Evolutionary conservation across 64 coral and sea anemone species (phyloP).

Genomic region (Anthopleura sola): DNA sequence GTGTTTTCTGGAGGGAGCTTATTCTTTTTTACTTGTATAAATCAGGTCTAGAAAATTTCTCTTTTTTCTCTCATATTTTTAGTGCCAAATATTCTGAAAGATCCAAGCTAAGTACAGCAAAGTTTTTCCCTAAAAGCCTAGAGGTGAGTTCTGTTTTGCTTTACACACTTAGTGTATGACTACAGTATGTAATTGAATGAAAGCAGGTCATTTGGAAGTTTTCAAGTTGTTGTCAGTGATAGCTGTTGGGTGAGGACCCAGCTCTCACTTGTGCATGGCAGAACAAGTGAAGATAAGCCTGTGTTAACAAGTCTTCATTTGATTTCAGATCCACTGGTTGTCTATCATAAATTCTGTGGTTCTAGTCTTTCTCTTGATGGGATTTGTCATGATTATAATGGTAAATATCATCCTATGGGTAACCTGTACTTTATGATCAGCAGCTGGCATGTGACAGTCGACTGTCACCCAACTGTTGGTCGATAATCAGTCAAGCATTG

Average conservation of each 20-base stretch:
- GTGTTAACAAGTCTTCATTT: background rate
- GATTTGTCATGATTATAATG: constrained; percentile 94
- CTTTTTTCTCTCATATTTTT: background rate
- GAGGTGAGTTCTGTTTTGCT: constrained; percentile 29
- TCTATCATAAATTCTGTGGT: constrained; percentile 99
- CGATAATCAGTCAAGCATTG: too few relatives aligned
- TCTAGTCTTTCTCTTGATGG: constrained; percentile 89
- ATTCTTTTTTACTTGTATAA: too few relatives aligned
- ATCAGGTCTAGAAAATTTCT: background rate
- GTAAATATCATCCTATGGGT: constrained; percentile 6
- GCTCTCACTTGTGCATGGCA: too few relatives aligned
- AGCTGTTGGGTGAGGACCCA: too few relatives aligned
- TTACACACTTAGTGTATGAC: background rate
- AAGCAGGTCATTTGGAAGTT: too few relatives aligned
- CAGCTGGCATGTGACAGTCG: too few relatives aligned
- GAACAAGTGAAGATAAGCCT: too few relatives aligned
- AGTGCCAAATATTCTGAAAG: constrained; percentile 50
- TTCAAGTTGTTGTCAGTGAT: too few relatives aligned
- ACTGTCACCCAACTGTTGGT: too few relatives aligned
- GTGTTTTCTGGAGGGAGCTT: too few relatives aligned
- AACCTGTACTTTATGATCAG: too few relatives aligned
- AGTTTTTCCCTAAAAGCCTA: constrained; percentile 88
- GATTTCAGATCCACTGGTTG: constrained; percentile 89
- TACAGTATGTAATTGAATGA: too few relatives aligned
- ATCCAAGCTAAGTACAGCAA: constrained; percentile 49